Conservation (phyloP, 1,140 invertebrate species). For the Calliopsis andreniformis region DNA sequence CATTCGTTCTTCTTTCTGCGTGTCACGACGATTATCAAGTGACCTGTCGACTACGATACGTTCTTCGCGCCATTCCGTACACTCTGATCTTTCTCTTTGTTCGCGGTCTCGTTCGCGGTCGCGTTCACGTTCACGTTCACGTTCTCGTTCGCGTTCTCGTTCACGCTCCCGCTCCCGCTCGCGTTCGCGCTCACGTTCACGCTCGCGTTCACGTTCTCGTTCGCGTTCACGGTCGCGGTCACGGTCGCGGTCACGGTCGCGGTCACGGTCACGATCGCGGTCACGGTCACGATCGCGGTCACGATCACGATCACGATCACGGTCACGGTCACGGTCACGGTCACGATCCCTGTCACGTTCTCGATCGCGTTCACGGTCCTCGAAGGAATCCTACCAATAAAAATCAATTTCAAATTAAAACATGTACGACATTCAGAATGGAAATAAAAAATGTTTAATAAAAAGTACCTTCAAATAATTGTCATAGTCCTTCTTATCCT, state of each 20-base stretch:
- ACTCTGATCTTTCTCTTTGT: constrained; percentile 66
- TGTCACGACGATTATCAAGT: constrained; percentile 65
- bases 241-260: constrained; percentile 70
- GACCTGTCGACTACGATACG: constrained; percentile 64
- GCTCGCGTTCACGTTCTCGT: constrained; percentile 70
- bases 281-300: constrained; percentile 75
- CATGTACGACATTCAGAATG: too few relatives aligned
- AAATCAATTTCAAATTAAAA: constrained; percentile 7
- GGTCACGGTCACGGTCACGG: constrained; percentile 70
- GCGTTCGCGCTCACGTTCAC: constrained; percentile 69
- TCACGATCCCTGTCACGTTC: constrained; percentile 70
- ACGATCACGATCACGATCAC: constrained; percentile 70
- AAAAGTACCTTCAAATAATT: constrained; percentile 73
- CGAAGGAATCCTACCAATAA: constrained; percentile 79
- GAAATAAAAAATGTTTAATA: too few relatives aligned
- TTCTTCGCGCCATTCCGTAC: constrained; percentile 72
- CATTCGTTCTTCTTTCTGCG: constrained; percentile 69
- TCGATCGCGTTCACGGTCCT: constrained; percentile 73
- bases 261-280: constrained; percentile 71
- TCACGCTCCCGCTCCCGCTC: constrained; percentile 69
- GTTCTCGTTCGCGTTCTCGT: constrained; percentile 70
- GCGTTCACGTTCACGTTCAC: constrained; percentile 70
- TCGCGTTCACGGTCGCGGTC: constrained; percentile 71
- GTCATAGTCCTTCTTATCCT: constrained; percentile 78
- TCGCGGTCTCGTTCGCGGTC: constrained; percentile 59